A percentile compares a stretch with the other conserved stretches of the same genome.
Conservation (phyloP, 2,113 vertebrate genomes). For the Ammodytes dubius region DNA sequence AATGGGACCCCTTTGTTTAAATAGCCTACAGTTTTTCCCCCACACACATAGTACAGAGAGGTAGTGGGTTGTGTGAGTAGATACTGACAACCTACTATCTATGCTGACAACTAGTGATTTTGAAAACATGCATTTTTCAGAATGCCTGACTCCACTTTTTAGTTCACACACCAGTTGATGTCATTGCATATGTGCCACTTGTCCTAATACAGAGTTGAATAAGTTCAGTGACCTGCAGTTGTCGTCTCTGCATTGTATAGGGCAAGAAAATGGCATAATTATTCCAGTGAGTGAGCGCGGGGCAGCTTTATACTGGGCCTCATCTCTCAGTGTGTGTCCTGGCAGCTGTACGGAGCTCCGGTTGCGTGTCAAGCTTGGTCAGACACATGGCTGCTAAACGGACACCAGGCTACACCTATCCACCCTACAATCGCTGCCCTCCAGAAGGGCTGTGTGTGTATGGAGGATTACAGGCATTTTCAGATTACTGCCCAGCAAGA, state of each 20-base stretch:
- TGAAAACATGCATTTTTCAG: no score
- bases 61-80: no score
- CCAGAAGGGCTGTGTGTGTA: constrained; percentile 71
- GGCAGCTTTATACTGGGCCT: constrained; percentile 67
- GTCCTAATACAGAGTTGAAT: constrained; percentile 57
- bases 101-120: no score
- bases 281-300: constrained; percentile 65
- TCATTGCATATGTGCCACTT: constrained; percentile 42
- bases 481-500: constrained; percentile 81
- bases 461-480: constrained; percentile 83
- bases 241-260: constrained; percentile 52
- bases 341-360: constrained; percentile 71
- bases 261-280: constrained; percentile 64
- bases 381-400: constrained; percentile 77
- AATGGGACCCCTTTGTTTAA: no score
- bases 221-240: constrained; percentile 72
- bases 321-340: constrained; percentile 72
- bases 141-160: constrained; percentile 4
- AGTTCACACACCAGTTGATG: constrained; percentile 10
- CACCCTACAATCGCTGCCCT: constrained; percentile 46
- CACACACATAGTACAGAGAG: no score
- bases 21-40: no score
- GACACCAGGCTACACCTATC: constrained; percentile 71
- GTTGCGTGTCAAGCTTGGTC: constrained; percentile 75
- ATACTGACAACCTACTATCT: no score